A percentile compares a stretch with the other conserved stretches of the same genome.
Conservation (phyloP, 2,113 vertebrate genomes). For the Baryphthengus martii region DNA sequence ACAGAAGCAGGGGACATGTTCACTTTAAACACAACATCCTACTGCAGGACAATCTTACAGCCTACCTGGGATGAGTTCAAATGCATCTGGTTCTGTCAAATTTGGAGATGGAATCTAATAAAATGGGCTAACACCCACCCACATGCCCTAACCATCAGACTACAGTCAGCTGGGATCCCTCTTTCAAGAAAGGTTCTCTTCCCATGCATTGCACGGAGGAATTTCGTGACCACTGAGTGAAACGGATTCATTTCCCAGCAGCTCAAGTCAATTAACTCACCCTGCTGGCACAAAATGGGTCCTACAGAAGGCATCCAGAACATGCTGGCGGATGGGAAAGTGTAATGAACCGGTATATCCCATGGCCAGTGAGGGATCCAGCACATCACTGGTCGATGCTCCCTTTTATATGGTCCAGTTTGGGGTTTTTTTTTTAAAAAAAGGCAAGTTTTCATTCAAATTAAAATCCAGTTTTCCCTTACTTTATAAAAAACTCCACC, state of each 20-base stretch:
- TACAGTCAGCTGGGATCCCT: background rate
- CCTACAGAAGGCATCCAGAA: background rate
- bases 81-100: background rate
- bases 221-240: background rate
- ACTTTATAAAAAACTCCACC: background rate
- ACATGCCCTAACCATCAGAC: background rate
- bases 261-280: background rate
- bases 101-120: background rate
- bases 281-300: background rate
- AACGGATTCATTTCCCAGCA: background rate
- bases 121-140: background rate
- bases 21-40: background rate
- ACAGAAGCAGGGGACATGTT: too few species aligned
- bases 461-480: background rate
- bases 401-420: background rate
- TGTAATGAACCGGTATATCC: background rate
- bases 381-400: background rate
- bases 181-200: background rate
- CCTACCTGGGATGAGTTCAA: background rate
- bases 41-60: background rate
- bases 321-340: background rate
- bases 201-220: background rate
- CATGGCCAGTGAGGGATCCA: background rate
- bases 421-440: too few species aligned
- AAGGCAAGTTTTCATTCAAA: background rate